phyloP scores from a whole-genome alignment of 23 tunicate species.

The Styela plicata region DNA sequence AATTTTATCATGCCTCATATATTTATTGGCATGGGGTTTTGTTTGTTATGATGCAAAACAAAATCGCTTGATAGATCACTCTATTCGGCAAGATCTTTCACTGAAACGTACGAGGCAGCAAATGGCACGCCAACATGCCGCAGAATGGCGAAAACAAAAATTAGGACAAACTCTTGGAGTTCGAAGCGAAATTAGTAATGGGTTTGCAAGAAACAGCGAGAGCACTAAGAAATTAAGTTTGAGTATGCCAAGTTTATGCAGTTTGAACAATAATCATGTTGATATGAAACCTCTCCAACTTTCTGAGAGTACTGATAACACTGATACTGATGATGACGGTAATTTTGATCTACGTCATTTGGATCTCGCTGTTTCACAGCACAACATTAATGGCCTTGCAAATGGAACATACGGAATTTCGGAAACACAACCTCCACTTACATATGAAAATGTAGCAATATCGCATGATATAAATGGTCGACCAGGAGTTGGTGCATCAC shows the following conservation, averaged over 20 bases:
- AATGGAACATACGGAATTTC: background rate
- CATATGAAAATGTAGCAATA: background rate
- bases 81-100: background rate
- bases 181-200: background rate
- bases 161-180: conserved; percentile 6
- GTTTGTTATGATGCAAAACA: conserved; percentile 31
- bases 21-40: conserved; percentile 12
- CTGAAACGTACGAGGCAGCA: background rate
- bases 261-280: background rate
- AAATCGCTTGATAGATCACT: background rate
- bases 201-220: background rate
- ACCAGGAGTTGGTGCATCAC: background rate
- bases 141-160: background rate
- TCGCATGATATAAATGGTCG: background rate
- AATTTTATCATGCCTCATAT: conserved; percentile 27
- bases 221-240: conserved; percentile 1
- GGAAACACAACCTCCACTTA: background rate
- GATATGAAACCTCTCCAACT: background rate
- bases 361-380: conserved; percentile 56
- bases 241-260: conserved; percentile 7
- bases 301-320: background rate
- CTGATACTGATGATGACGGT: background rate
- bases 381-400: conserved; percentile 44
- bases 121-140: background rate
- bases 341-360: conserved; percentile 48